These are phyloP conservation scores for Eulithis prunata DNA, from an alignment of 2,888 invertebrate genomes.

Conservation along the genomic window DNA sequence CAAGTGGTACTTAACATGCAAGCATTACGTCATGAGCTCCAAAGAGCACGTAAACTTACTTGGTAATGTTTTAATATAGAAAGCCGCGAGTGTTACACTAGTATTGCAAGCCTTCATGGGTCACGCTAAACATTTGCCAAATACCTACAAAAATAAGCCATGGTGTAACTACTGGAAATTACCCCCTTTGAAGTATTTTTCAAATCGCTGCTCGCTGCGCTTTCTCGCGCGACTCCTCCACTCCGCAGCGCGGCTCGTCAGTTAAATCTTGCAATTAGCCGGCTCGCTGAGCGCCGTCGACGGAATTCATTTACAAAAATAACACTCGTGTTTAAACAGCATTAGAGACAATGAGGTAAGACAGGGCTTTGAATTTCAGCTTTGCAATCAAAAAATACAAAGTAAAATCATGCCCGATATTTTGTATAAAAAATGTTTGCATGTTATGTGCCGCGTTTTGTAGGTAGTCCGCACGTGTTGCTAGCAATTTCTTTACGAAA, in stretches of 20 bases:
- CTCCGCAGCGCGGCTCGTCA: slow-evolving; percentile 20
- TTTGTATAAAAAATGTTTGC: background rate
- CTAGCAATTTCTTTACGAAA: background rate
- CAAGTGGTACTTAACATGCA: too few relatives aligned
- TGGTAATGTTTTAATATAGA: too few relatives aligned
- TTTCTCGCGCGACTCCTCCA: background rate
- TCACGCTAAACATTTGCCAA: too few relatives aligned
- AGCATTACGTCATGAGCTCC: too few relatives aligned
- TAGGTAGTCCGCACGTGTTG: background rate
- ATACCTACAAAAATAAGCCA: too few relatives aligned
- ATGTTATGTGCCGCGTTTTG: background rate
- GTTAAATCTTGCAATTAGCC: slow-evolving; percentile 37
- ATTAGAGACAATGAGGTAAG: slow-evolving; percentile 18
- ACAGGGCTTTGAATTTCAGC: slow-evolving; percentile 10
- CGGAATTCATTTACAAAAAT: slow-evolving; percentile 31
- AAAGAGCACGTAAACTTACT: too few relatives aligned
- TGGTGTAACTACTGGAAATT: too few relatives aligned
- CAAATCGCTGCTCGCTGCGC: slow-evolving; percentile 10
- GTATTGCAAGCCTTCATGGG: too few relatives aligned
- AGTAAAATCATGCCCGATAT: background rate
- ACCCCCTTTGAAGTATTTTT: too few relatives aligned
- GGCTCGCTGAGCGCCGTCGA: slow-evolving; percentile 22
- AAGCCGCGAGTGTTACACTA: too few relatives aligned
- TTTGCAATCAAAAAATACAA: background rate
- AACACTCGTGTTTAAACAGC: slow-evolving; percentile 26